Conservation (phyloP, 2,888 invertebrate genomes). For the Oxytorus armatus region DNA sequence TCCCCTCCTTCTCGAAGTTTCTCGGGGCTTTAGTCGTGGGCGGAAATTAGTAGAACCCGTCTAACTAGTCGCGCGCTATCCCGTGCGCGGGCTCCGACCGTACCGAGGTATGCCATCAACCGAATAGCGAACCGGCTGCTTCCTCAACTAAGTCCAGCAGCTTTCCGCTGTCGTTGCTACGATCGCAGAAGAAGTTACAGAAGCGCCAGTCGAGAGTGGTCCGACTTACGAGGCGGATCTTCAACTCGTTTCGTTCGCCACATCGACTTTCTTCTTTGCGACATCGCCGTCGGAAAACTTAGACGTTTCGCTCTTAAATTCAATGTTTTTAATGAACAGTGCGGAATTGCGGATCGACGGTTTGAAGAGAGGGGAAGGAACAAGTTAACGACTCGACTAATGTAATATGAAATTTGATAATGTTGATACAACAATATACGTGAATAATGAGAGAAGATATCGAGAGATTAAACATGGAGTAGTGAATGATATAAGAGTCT, state of each 20-base stretch:
- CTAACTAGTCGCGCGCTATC: constrained; percentile 79
- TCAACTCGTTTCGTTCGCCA: background rate
- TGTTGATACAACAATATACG: too few relatives aligned
- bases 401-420: too few relatives aligned
- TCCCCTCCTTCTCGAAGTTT: constrained; percentile 46
- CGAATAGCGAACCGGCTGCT: constrained; percentile 56
- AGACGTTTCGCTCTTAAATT: too few relatives aligned
- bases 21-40: constrained; percentile 76
- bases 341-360: too few relatives aligned
- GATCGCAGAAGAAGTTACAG: constrained; percentile 25
- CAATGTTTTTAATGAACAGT: too few relatives aligned
- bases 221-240: constrained; percentile 31
- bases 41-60: constrained; percentile 81
- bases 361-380: too few relatives aligned
- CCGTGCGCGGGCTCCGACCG: constrained; percentile 69
- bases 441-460: too few relatives aligned
- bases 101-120: constrained; percentile 66
- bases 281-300: too few relatives aligned
- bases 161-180: constrained; percentile 31
- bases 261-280: background rate
- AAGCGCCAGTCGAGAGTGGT: constrained; percentile 46
- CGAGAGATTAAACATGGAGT: too few relatives aligned
- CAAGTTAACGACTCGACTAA: too few relatives aligned
- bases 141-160: constrained; percentile 37
- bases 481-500: too few relatives aligned